Evolutionary conservation across 1,140 invertebrate genomes (phyloP), one percentile per base, ranked within the genome.

Genomic region (Drosophila lacteicornis): DNA sequence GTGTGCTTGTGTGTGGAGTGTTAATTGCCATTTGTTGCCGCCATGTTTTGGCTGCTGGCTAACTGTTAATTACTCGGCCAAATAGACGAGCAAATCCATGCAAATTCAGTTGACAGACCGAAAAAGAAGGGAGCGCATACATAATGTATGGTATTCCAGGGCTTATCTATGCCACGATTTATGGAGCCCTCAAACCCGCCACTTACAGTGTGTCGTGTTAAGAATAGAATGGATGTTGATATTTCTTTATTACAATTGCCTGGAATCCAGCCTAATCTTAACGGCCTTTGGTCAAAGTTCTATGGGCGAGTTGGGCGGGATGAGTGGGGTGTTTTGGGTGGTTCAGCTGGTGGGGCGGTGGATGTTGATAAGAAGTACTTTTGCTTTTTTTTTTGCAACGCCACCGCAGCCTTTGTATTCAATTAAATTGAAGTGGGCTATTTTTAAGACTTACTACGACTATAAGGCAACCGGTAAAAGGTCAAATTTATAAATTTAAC

Each of bases 281-380:
- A 87, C 77, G 42, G 80, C 69, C 71, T 80, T 65, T 83, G 84
- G 63, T 49, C 84, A 84, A 84, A 83, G 84, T 87, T 82, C 84
- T 75, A 66, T 63, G 71, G 42, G 13, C 11, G 22, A 30, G 13
- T 56, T 15, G 7, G 1, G 27, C 1, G 17, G 40, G 15, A 40
- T 50, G n/a, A 25, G 9, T 36, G 76, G 49, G 19, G 62, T 15
- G 30, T 25, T 22, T 12, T 1, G 22, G 42, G 27, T 9, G 47
- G 13, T 33, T 49, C n/a, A 63, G 22, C 22, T 36, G 59, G 51
- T 27, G 40, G 0, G 25, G 17, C 17, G 38, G n/a, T 25, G 15
- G 15, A 45, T 63, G 66, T 82, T 83, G 83, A 87, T 87, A 87
- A 87, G 77, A 78, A 80, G 36, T 53, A 88, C 84, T 87, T 84